A percentile compares a stretch with the other conserved stretches of the same genome.
These are phyloP conservation scores for Chloebia gouldiae DNA, from an alignment of 2,113 vertebrate species.

Conservation along the genomic window DNA sequence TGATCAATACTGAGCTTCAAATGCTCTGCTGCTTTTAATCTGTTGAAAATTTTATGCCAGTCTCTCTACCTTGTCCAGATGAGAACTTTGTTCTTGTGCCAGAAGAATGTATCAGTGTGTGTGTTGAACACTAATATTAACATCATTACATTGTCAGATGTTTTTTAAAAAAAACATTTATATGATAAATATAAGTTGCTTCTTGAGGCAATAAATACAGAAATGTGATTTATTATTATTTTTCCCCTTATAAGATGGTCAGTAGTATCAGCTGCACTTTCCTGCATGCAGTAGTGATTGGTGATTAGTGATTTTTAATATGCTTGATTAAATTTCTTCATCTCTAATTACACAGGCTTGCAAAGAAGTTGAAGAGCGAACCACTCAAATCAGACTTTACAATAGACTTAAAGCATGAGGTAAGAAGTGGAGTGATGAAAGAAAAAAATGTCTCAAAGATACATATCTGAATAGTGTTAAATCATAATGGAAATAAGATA, in stretches of 20 bases:
- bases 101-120: not conserved
- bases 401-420: conserved; percentile 98
- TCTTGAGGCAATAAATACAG: not conserved
- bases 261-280: not conserved
- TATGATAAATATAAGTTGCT: not conserved
- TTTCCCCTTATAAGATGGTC: not conserved
- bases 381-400: conserved; percentile 95
- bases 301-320: not conserved
- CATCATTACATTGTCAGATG: not conserved
- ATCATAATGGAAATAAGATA: not conserved
- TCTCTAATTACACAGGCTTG: conserved; percentile 79
- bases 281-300: not conserved
- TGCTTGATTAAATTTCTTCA: not conserved
- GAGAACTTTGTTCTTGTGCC: not conserved
- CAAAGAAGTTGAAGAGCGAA: conserved; percentile 84
- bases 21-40: not conserved
- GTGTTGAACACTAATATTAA: not conserved
- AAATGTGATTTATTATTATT: not conserved
- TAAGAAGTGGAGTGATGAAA: conserved; percentile 57
- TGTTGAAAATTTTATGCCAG: not conserved
- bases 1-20: not conserved
- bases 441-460: not conserved
- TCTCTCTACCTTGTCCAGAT: not conserved
- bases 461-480: not conserved
- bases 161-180: not conserved